A percentile compares a stretch with the other conserved stretches of the same genome.
Conservation (phyloP, 2,888 invertebrate species). For the Drosophila helvetica region DNA sequence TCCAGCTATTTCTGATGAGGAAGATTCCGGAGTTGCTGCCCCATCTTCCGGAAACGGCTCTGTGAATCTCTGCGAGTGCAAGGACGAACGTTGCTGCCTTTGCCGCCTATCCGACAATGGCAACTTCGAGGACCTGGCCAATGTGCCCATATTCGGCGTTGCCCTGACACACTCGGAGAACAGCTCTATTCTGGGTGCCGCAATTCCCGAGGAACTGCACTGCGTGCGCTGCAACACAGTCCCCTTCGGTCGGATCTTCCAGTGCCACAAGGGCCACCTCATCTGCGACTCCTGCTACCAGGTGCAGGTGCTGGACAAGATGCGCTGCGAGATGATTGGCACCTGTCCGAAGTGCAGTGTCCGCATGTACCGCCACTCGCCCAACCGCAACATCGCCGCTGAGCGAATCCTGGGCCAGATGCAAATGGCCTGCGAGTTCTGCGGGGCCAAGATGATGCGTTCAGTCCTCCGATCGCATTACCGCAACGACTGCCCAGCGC, state of each 20-base stretch:
- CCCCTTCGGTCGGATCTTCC: constrained; percentile 21
- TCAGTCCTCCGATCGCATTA: constrained; percentile 9
- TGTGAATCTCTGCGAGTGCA: not conserved
- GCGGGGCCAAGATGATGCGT: constrained; percentile 21
- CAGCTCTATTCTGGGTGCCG: too few relatives aligned
- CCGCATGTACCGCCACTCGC: constrained; percentile 37
- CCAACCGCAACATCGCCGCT: constrained; percentile 11
- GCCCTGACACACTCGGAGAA: too few relatives aligned
- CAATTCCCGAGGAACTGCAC: not conserved
- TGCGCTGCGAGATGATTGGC: constrained; percentile 30
- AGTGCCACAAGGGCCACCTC: constrained; percentile 36
- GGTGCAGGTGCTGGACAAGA: constrained; percentile 48
- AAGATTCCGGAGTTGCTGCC: too few relatives aligned
- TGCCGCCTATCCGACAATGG: not conserved
- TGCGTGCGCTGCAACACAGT: constrained; percentile 37
- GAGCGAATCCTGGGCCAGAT: constrained; percentile 9
- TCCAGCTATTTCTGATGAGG: too few relatives aligned
- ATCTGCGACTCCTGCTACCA: constrained; percentile 56
- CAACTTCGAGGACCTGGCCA: constrained; percentile 30
- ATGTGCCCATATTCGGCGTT: constrained; percentile 18
- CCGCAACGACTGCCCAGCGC: not conserved
- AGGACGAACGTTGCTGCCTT: not conserved
- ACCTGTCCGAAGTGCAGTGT: constrained; percentile 45
- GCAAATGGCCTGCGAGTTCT: constrained; percentile 23
- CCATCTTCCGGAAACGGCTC: too few relatives aligned